Evolutionary conservation across 1,140 invertebrate species (phyloP).

Genomic region (Linepithema humile): DNA sequence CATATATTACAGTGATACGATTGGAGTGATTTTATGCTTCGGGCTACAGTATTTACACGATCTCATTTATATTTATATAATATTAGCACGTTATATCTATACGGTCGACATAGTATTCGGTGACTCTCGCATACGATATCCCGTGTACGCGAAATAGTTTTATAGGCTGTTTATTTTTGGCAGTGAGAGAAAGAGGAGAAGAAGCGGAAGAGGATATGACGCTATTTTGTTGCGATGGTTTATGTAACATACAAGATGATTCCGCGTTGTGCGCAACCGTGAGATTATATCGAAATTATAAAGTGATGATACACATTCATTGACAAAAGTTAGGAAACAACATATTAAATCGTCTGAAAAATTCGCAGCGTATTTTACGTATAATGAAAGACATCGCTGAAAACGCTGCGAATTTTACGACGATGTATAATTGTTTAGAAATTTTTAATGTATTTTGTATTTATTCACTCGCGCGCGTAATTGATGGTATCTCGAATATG

Average conservation of each 20-base stretch:
- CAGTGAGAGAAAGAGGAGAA: background rate
- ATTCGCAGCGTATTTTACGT: no score
- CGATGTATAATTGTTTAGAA: background rate
- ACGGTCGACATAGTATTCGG: constrained; percentile 9
- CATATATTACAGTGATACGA: constrained; percentile 12
- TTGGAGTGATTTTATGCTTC: constrained; percentile 67
- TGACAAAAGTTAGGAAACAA: background rate
- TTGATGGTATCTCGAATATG: background rate
- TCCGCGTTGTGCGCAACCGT: background rate
- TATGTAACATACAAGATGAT: constrained; percentile 31
- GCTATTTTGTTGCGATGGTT: constrained; percentile 35
- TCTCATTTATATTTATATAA: constrained; percentile 70
- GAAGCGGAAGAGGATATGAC: background rate
- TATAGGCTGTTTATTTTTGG: constrained; percentile 38
- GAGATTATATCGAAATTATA: background rate
- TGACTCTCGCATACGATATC: constrained; percentile 9
- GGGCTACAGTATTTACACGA: constrained; percentile 74
- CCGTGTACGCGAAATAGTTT: constrained; percentile 2
- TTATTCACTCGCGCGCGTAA: background rate
- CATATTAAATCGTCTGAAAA: no score
- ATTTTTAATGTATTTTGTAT: background rate
- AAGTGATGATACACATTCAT: background rate
- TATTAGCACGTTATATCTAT: constrained; percentile 54
- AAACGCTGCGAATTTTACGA: no score
- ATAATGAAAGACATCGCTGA: no score